A percentile compares a stretch with the other conserved stretches of the same genome.
Evolutionary conservation across 2,113 vertebrate species (phyloP).

Genomic region (Myodes glareolus): DNA sequence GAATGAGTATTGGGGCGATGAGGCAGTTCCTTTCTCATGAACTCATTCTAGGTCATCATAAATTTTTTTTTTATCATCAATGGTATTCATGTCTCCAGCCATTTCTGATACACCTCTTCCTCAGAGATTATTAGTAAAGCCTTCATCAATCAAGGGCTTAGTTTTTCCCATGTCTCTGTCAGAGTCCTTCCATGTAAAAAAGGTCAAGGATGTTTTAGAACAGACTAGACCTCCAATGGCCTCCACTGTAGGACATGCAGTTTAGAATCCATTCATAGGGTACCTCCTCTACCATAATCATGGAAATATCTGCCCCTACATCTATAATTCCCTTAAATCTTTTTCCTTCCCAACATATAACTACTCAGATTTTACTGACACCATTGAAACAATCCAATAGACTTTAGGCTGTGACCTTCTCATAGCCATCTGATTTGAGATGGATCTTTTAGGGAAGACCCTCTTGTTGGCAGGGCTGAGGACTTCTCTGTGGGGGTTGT

Average conservation of each 20-base stretch:
- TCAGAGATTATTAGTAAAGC: no score
- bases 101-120: background rate
- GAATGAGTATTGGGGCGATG: background rate
- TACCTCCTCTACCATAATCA: background rate
- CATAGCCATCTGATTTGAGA: background rate
- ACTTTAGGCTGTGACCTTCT: background rate
- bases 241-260: no score
- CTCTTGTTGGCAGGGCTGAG: background rate
- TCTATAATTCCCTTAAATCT: background rate
- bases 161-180: no score
- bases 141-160: no score
- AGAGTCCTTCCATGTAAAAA: no score
- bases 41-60: background rate
- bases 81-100: background rate
- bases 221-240: no score
- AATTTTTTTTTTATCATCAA: background rate
- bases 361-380: background rate
- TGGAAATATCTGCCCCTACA: background rate
- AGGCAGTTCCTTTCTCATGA: background rate
- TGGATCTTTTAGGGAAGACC: background rate
- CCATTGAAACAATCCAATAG: background rate
- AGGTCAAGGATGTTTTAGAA: no score
- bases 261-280: no score
- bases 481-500: background rate
- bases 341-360: background rate